Evolutionary conservation across 1,140 invertebrate genomes (phyloP).

Genomic region (Trichogramma pretiosum): DNA sequence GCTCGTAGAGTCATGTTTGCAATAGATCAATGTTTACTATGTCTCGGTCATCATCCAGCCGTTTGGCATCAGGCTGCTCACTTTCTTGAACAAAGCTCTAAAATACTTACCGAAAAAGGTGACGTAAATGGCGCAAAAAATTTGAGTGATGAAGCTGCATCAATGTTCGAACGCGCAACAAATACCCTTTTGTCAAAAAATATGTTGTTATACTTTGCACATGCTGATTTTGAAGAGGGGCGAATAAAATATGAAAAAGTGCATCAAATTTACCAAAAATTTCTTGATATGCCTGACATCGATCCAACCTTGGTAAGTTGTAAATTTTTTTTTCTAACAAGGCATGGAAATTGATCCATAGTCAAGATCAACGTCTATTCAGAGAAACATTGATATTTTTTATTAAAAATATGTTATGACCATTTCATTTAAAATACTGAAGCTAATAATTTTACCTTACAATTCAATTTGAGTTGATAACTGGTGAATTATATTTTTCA

Average conservation of each 20-base stretch:
- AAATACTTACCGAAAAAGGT: conserved; percentile 88
- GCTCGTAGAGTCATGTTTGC: conserved; percentile 96
- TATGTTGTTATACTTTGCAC: conserved; percentile 92
- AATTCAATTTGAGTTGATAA: no score
- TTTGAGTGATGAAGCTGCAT: conserved; percentile 88
- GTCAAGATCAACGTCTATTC: no score
- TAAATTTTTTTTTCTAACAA: conserved; percentile 17
- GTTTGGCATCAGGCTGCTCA: conserved; percentile 98
- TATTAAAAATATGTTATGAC: no score
- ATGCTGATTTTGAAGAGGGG: conserved; percentile 98
- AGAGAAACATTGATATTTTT: no score
- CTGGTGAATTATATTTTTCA: no score
- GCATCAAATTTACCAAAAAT: conserved; percentile 90
- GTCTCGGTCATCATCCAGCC: conserved; percentile 94
- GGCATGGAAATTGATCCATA: no score
- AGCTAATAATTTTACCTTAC: no score
- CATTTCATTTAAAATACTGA: no score
- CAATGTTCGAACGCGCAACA: conserved; percentile 88
- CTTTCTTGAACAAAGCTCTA: conserved; percentile 89
- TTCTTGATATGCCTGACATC: conserved; percentile 78
- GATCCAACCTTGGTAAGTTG: conserved; percentile 84
- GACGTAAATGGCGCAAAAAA: conserved; percentile 84
- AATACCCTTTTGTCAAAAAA: conserved; percentile 81
- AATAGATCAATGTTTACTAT: conserved; percentile 94
- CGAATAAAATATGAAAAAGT: conserved; percentile 95